Percentiles rank a stretch among this genome's conserved stretches.
phyloP scores from a whole-genome alignment of 2,113 vertebrate species.

The Balaenoptera acutorostrata region DNA sequence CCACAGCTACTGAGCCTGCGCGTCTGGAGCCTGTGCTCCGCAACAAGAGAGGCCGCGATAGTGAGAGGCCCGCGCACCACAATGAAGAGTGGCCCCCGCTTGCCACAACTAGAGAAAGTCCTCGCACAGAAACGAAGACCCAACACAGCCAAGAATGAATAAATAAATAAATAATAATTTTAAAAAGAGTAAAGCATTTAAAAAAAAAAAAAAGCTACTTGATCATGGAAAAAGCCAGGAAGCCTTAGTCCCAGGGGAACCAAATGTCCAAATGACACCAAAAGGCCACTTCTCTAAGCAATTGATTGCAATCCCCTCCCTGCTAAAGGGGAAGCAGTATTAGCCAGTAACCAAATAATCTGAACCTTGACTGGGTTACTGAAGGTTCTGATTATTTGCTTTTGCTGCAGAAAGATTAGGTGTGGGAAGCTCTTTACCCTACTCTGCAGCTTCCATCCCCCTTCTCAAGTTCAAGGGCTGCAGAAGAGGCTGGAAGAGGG shows the following conservation, averaged over 20 bases:
- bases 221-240: neutral
- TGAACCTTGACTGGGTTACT: neutral
- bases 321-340: neutral
- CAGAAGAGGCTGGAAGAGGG: no score
- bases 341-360: neutral
- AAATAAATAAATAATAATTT: no score
- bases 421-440: rapidly evolving
- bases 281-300: neutral
- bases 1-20: no score
- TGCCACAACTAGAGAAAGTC: no score
- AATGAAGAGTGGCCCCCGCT: no score
- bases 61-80: no score
- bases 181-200: no score
- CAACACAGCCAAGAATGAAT: no score
- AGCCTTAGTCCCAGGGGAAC: neutral
- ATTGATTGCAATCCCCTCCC: neutral
- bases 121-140: no score
- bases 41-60: no score
- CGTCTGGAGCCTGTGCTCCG: no score
- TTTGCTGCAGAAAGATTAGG: neutral
- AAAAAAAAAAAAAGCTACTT: no score
- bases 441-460: neutral
- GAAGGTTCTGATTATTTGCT: neutral
- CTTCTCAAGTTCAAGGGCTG: neutral
- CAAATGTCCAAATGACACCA: neutral